Conservation (phyloP, 1,140 invertebrate species). For the Papilio polyxenes region DNA sequence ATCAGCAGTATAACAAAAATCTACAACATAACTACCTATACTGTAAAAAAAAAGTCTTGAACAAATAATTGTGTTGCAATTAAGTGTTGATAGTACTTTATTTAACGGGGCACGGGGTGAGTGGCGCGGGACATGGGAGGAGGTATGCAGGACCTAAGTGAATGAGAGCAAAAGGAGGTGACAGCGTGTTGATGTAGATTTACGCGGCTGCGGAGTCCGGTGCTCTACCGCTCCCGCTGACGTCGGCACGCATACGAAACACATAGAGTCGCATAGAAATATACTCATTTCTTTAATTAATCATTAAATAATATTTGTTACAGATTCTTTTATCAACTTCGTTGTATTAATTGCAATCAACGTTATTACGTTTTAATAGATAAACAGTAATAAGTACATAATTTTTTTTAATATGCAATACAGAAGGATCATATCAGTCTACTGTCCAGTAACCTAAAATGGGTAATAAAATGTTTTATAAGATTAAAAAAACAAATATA, state of each 20-base stretch:
- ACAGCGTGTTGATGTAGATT: slow-evolving; percentile 75
- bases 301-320: no score
- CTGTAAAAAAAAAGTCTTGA: background rate
- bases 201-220: slow-evolving; percentile 66
- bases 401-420: no score
- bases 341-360: no score
- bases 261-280: slow-evolving; percentile 45
- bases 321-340: no score
- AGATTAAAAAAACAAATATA: no score
- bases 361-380: no score
- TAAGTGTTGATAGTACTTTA: background rate
- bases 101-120: background rate
- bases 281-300: background rate
- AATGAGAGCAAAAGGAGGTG: slow-evolving; percentile 73
- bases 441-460: no score
- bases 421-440: no score
- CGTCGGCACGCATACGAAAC: slow-evolving; percentile 43
- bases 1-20: no score
- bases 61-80: background rate
- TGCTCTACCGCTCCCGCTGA: slow-evolving; percentile 70
- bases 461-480: no score
- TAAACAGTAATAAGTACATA: no score
- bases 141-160: slow-evolving; percentile 58
- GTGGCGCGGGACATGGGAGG: slow-evolving; percentile 35
- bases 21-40: background rate